These are phyloP conservation scores for Drosophila subpulchrella DNA, from an alignment of 1,140 invertebrate species.

Conservation along the genomic window DNA sequence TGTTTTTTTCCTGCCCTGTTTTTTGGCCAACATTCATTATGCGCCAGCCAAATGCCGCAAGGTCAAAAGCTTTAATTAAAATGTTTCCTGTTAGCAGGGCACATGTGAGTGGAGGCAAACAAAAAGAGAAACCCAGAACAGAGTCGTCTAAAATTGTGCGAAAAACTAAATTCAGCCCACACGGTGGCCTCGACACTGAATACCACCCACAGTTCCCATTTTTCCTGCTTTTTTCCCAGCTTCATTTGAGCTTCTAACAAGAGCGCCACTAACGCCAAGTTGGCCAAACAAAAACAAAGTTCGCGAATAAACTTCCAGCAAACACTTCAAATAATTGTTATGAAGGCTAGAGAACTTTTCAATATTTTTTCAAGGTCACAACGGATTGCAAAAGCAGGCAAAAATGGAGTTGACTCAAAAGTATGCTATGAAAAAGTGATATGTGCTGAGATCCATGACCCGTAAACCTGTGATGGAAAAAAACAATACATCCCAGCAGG, in stretches of 20 bases:
- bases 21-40: conserved; percentile 48
- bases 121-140: conserved; percentile 17
- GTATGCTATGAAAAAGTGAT: conserved; percentile 37
- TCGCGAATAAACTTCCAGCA: conserved; percentile 21
- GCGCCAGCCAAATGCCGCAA: conserved; percentile 48
- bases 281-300: conserved; percentile 28
- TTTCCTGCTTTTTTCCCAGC: conserved; percentile 11
- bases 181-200: conserved; percentile 9
- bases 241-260: conserved; percentile 47
- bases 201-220: conserved; percentile 5
- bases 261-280: conserved; percentile 20
- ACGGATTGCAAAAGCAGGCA: conserved; percentile 1
- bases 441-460: conserved; percentile 7
- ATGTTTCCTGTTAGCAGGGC: conserved; percentile 42
- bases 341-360: conserved; percentile 11
- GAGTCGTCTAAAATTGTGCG: conserved; percentile 25
- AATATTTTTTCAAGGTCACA: conserved; percentile 25
- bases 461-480: conserved; percentile 13
- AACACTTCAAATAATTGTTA: conserved; percentile 65
- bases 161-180: conserved; percentile 26
- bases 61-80: conserved; percentile 60
- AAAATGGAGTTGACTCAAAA: conserved; percentile 1
- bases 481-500: conserved; percentile 32
- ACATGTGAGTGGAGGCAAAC: conserved; percentile 19
- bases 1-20: conserved; percentile 6